Evolutionary conservation across 2,113 vertebrate genomes (phyloP).

Genomic region (Petrocephalus microphthalmus): DNA sequence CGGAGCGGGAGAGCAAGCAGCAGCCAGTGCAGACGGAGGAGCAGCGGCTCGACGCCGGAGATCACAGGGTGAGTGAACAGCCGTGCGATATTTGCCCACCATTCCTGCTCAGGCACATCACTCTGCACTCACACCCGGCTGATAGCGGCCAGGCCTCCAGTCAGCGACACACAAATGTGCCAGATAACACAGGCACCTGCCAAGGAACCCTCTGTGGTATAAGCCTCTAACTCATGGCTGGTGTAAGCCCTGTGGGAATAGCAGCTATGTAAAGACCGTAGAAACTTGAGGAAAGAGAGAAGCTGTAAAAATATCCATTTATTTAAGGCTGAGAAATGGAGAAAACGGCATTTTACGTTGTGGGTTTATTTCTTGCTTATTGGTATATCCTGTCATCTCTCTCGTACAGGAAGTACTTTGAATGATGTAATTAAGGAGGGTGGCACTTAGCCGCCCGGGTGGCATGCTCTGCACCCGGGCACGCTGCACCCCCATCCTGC

Average conservation of each 20-base stretch:
- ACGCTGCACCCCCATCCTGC: neutral
- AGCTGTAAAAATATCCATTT: neutral
- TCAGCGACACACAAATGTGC: neutral
- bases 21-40: constrained; percentile 31
- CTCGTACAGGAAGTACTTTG: neutral
- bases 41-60: constrained; percentile 31
- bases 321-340: neutral
- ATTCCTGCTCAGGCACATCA: neutral
- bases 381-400: neutral
- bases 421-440: neutral
- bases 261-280: neutral
- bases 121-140: constrained; percentile 6
- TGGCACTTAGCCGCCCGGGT: neutral
- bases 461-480: neutral
- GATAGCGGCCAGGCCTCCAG: neutral
- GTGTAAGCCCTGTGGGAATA: neutral
- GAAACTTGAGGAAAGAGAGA: neutral
- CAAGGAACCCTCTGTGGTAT: too few species aligned
- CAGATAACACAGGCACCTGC: neutral
- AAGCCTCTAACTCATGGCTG: neutral
- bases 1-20: constrained; percentile 24
- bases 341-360: neutral
- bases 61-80: constrained; percentile 42
- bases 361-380: neutral
- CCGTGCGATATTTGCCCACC: neutral